Base-by-base conservation (phyloP, 2,888 invertebrate species). In the Xylota segnis region DNA sequence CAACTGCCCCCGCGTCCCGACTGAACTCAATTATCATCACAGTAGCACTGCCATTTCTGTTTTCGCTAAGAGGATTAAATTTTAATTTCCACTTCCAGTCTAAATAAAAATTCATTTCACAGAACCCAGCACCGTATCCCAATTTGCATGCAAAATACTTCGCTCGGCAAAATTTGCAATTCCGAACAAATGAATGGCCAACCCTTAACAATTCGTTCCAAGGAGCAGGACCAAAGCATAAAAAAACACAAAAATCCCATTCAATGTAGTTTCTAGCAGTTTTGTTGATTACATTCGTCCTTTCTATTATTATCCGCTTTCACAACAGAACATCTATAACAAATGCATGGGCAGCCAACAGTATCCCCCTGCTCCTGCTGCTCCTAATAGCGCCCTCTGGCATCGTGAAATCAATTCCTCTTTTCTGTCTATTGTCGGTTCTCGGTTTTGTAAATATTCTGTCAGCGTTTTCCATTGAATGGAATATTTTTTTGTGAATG, bases 381-480 rank as follows among this genome's bases (percentile, higher is more conserved):
- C 23, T 23, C 27, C 54, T 40, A 45, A 74, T 59, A 79, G 16
- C 14, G 14, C 45, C 40, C 61, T 23, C 5, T n/a, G 37, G 71
- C 18, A 52, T 23, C 59, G 9, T 68, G 50, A 68, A 74, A 61
- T 52, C 59, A 23, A 61, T 66, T 54, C 40, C 34, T 63, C 40
- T 54, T 4, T 34, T 12, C 50, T 23, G 37, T 34, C 58, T 23
- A 23, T 77, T 54, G 52, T 52, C 54, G n/a, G 34, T 78, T 12
- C 56, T 37, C 43, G 59, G 4, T 4, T 32, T 47, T 71, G 32
- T 50, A 56, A 71, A 79, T 65, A 65, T 65, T 72, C 78, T 40
- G 66, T 61, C 37, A 75, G 54, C 37, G 29, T 43, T 74, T 52
- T 50, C 50, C 61, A 61, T 81, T 45, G 74, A 81, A 81, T 54